Conservation (phyloP, 2,797 vertebrate genomes). For the Falco berigora region DNA sequence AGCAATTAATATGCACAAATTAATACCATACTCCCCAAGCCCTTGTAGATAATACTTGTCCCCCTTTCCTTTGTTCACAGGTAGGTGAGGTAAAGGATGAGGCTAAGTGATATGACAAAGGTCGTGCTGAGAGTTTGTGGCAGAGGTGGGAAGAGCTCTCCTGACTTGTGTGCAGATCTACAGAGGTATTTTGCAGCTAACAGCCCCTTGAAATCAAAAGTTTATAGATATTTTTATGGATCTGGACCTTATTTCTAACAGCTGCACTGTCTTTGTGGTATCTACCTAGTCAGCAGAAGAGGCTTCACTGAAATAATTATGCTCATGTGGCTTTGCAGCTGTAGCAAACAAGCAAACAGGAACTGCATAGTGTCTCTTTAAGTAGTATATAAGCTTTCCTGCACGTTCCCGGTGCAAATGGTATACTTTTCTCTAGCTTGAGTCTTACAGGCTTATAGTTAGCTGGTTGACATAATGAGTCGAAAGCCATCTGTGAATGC, state of each 20-base stretch:
- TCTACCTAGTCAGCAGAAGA: constrained; percentile 42
- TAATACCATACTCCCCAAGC: background rate
- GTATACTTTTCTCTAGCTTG: background rate
- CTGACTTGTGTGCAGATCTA: background rate
- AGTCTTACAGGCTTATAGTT: background rate
- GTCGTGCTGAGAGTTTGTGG: background rate
- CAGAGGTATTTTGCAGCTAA: background rate
- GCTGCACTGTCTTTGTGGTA: background rate
- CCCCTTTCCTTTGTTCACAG: background rate
- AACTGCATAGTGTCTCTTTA: background rate
- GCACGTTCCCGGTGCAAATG: background rate
- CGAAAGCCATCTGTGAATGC: background rate
- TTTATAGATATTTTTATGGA: background rate
- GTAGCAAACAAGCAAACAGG: constrained; percentile 1
- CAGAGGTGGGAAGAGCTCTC: background rate
- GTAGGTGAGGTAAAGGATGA: background rate
- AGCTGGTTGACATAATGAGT: background rate
- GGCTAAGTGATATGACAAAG: background rate
- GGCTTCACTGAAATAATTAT: background rate
- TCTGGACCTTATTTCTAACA: constrained; percentile 1
- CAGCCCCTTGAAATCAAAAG: background rate
- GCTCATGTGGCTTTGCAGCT: constrained; percentile 14
- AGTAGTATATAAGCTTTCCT: background rate
- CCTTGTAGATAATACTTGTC: background rate
- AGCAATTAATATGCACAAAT: constrained; percentile 19